Evolutionary conservation across 2,888 invertebrate genomes (phyloP), one percentile per base, ranked within the genome.

Genomic region (Cryptus armator): DNA sequence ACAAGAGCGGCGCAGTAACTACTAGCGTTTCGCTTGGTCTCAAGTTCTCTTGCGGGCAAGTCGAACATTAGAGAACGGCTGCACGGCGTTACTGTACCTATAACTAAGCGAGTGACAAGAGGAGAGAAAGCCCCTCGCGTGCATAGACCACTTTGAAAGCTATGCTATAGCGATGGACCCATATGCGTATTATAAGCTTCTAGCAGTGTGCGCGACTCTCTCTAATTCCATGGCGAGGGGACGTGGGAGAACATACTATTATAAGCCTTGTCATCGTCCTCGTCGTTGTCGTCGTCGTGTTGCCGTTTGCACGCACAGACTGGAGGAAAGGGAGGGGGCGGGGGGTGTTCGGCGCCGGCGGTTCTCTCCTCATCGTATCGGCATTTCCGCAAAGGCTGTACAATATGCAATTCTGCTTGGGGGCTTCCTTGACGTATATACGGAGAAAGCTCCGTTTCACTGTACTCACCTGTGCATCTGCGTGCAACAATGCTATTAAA

Each of bases 1-100:
- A 86, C 75, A 81, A 81, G 62, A 75, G 85, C 82, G 79, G 71
- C 70, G 62, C 79, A 79, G 78, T 83, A 83, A 85, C 85, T 83
- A 85, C 79, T 83, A 76, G 56, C 59, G 82, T 71, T 62, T 71
- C 66, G 79, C 46, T 80, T 44, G 62, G 74, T 70, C 66, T 66
- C 62, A 48, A 37, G 43, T 56, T 51, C 43, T 56, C 64, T 64
- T n/a, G 37, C 68, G 24, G 37, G 51, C 46, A 64, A 75, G 32
- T 32, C 64, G 56, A 14, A 37, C 71, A 43, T 68, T 48, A 32
- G 68, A 68, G 48, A 19, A 48, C 68, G 48, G 19, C 24, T 1
- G 19, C 3, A 10, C 56, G 10, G 56, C 12, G 19, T 12, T 56
- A 56, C 3, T 3, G 56, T 24, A 19, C 19, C 56, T 56, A 19